Conservation (phyloP, 1,140 invertebrate genomes). For the Drosophila micromelanica region DNA sequence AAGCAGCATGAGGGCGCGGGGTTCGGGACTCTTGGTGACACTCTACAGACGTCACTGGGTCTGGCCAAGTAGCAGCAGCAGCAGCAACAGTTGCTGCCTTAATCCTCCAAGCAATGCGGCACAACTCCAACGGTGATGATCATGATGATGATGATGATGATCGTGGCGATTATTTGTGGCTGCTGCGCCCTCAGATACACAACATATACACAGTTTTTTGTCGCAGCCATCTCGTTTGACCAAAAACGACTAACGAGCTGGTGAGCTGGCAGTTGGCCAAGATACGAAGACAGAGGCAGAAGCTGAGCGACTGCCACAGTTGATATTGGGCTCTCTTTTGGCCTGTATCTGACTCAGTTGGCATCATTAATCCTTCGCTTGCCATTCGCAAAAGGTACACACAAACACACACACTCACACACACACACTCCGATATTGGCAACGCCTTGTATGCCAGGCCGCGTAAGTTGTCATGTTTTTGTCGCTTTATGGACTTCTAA, state of each 20-base stretch:
- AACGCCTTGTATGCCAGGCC: constrained; percentile 69
- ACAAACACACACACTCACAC: too few relatives aligned
- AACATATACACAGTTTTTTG: constrained; percentile 62
- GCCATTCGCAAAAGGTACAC: constrained; percentile 20
- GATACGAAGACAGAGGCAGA: constrained; percentile 4
- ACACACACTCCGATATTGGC: constrained; percentile 36
- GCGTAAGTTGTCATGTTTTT: constrained; percentile 84
- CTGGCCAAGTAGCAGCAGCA: constrained; percentile 36
- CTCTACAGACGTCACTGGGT: constrained; percentile 69
- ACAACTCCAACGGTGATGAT: constrained; percentile 27
- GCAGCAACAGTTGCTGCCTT: constrained; percentile 48
- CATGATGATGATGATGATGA: constrained; percentile 58
- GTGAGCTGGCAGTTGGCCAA: constrained; percentile 23
- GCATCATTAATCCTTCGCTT: constrained; percentile 82
- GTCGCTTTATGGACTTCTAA: constrained; percentile 85
- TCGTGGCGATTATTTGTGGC: constrained; percentile 73
- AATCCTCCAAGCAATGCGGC: constrained; percentile 74
- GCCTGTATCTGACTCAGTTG: constrained; percentile 44
- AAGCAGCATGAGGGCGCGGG: background rate
- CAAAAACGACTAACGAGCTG: constrained; percentile 81
- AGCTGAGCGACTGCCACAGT: constrained; percentile 66
- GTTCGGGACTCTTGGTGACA: constrained; percentile 56
- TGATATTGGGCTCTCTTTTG: constrained; percentile 47
- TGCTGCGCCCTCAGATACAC: constrained; percentile 55
- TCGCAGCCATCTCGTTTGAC: constrained; percentile 76